Percentiles rank a stretch among this genome's conserved stretches.
Conservation (phyloP, 2,888 invertebrate genomes). For the Dicranocentrus wangi region DNA sequence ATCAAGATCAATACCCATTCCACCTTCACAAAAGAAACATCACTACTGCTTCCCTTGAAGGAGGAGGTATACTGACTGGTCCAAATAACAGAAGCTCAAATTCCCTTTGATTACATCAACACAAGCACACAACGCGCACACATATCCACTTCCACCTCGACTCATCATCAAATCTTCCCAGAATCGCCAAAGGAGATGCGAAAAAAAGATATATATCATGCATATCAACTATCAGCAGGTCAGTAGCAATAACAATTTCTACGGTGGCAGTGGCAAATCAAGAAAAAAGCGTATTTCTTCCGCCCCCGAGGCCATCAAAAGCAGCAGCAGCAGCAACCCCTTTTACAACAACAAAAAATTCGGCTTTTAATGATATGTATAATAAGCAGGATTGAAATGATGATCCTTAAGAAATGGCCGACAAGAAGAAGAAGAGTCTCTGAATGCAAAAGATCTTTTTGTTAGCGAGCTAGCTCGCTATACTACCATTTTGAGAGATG, state of each 20-base stretch:
- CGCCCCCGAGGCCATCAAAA: slow-evolving; percentile 9
- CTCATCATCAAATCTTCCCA: too few relatives aligned
- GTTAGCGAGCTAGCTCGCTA: too few relatives aligned
- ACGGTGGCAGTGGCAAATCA: too few relatives aligned
- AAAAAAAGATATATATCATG: background rate
- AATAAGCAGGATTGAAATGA: background rate
- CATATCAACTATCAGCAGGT: background rate
- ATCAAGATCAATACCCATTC: slow-evolving; percentile 22
- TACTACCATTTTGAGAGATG: too few relatives aligned
- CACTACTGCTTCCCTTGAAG: background rate
- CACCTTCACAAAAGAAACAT: too few relatives aligned
- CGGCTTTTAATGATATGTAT: background rate
- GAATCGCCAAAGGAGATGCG: background rate
- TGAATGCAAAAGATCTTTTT: too few relatives aligned
- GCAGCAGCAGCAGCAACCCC: background rate
- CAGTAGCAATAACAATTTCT: background rate
- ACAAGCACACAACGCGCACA: too few relatives aligned
- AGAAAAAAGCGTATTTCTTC: background rate
- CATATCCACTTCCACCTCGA: too few relatives aligned
- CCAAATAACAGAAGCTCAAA: background rate
- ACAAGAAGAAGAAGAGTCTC: background rate
- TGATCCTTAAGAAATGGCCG: background rate
- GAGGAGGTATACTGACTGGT: background rate
- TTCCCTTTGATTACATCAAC: too few relatives aligned
- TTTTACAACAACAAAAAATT: background rate